Evolutionary conservation across 2,888 invertebrate genomes (phyloP), one percentile per base, ranked within the genome.

Genomic region (Lasioglossum pauxillum): DNA sequence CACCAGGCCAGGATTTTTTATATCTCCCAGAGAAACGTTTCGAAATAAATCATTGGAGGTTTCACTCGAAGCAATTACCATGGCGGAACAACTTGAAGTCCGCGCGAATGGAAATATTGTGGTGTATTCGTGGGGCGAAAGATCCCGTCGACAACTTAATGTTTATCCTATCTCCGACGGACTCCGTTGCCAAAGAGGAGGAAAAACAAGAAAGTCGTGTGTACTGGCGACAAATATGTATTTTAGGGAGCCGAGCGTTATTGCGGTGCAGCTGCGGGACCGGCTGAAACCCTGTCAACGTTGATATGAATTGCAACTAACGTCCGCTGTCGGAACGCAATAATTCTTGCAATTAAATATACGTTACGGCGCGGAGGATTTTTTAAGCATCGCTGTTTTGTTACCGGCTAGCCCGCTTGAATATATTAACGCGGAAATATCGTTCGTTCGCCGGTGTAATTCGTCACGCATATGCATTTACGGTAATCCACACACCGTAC

Each of bases 311-410:
- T 88, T 72, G 76, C 71, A 69, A 81, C 75, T 71, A 78, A 87
- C 75, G 80, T 80, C 44, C 41, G 38, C 71, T 74, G 75, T 35
- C 38, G 73, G 35, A 44, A 41, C 74, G 87, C 76, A 78, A 86
- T 88, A 87, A 85, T 83, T 88, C 85, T 88, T 77, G 77, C 86
- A 85, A 90, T 91, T 88, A 88, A 91, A 89, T 83, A 72, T 71
- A 84, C 82, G 81, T 85, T 85, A 83, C 57, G 75, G 38, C 7
- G 44, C n/a, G 67, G 67, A 53, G 75, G 57, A 73, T 80, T 84
- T 82, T 81, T 81, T 69, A 76, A 84, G 46, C 81, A 73, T 16
- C 71, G 41, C 49, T 67, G 69, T 88, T 83, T 75, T 83, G 82
- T 79, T 80, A 69, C 49, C 67, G 73, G 27, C 23, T 57, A 14